Evolutionary conservation across 2,888 invertebrate species (phyloP), one percentile per base, ranked within the genome.

Genomic region (Tanypteryx hageni): DNA sequence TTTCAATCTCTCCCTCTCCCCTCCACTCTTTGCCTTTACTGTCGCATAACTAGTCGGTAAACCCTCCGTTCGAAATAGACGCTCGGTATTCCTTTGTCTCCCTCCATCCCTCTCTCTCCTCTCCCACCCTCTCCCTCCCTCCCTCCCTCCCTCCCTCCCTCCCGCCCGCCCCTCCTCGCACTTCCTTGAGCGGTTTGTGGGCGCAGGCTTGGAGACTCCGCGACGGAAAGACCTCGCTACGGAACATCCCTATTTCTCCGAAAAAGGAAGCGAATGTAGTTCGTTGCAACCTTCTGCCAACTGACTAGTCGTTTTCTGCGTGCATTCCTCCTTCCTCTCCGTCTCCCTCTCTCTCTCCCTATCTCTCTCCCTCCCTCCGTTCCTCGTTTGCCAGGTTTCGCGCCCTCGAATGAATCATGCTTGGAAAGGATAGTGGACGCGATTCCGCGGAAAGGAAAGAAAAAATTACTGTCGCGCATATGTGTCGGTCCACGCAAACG

Each of bases 221-320:
- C 11, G 27, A 22, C 22, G 76, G 14, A 76, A 13, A 22, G 22
- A 22, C 22, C 68, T 22, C 4, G 27, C 76, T 27, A 76, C 76
- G 76, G 76, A 27, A 76, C 76, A 76, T 76, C 76, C 76, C 76
- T 76, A 76, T 76, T 76, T 76, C 76, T 76, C 76, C 76, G 76
- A 76, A 76, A 76, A 76, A 76, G 76, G 76, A 76, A 76, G 76
- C 76, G 76, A 76, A 18, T 27, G 76, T 44, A 44, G 44, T 44
- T 44, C 76, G 76, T 13, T 27, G 76, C 76, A 76, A 27, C 76
- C 76, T 76, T 76, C 76, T 76, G 76, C 76, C 76, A 76, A 76
- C 76, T 76, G 44, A 44, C 44, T 44, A 1, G 44, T 44, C 44
- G 27, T 76, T 76, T 76, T 27, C 22, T 22, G 2, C 76, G 76